These are phyloP conservation scores for Fragariocoptes setiger DNA, from an alignment of 1,140 invertebrate genomes.

Conservation along the genomic window DNA sequence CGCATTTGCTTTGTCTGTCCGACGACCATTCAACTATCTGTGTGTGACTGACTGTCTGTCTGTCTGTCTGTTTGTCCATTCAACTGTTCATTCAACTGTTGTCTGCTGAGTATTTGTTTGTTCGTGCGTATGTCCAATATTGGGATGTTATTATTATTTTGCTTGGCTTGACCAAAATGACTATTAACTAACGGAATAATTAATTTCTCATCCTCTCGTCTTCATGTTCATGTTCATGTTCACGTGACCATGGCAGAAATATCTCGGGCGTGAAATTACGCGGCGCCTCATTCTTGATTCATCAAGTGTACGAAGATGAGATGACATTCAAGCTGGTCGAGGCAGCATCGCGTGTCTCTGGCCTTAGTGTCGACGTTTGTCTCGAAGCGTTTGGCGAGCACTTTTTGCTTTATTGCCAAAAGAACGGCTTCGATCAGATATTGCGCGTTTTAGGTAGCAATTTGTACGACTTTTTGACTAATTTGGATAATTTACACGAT, in stretches of 20 bases:
- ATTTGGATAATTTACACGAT: conserved; percentile 60
- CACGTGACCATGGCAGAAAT: conserved; percentile 1
- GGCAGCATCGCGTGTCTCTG: conserved; percentile 9
- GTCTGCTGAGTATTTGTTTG: too few species aligned
- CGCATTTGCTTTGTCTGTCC: too few species aligned
- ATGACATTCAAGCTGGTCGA: conserved; percentile 7
- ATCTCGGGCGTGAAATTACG: conserved; percentile 7
- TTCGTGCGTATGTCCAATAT: too few species aligned
- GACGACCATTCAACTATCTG: too few species aligned
- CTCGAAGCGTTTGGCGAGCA: conserved; percentile 16
- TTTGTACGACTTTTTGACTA: conserved; percentile 44
- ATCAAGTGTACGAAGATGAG: conserved; percentile 9
- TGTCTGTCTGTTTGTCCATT: too few species aligned
- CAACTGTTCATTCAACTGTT: too few species aligned
- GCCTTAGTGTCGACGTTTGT: conserved; percentile 12
- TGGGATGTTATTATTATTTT: too few species aligned
- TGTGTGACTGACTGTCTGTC: too few species aligned
- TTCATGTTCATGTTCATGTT: background rate
- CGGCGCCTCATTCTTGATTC: conserved; percentile 9
- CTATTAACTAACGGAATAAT: too few species aligned
- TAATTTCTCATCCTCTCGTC: too few species aligned
- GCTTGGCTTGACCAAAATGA: too few species aligned
- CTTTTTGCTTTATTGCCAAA: conserved; percentile 15
- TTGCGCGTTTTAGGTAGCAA: conserved; percentile 42
- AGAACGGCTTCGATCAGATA: conserved; percentile 26